phyloP scores from a whole-genome alignment of 2,797 vertebrate genomes.

The Otolemur crassicaudatus region DNA sequence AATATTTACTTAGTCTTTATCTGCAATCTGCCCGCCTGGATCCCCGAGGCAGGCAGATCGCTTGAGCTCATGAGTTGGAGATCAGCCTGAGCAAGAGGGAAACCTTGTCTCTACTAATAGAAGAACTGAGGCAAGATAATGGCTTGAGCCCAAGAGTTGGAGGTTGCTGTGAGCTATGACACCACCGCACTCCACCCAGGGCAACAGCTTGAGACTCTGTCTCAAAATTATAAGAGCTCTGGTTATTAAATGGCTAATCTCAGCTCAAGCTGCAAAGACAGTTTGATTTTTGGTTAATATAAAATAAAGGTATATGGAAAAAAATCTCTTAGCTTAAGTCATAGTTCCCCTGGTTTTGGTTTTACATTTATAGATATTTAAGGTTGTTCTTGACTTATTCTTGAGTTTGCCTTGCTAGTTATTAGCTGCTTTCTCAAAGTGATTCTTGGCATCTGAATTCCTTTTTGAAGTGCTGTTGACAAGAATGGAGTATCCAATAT shows the following conservation, averaged over 20 bases:
- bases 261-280: background rate
- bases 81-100: too few species aligned
- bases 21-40: too few species aligned
- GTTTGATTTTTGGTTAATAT: background rate
- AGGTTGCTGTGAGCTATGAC: too few species aligned
- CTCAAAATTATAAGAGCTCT: background rate
- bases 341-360: background rate
- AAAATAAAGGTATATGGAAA: background rate
- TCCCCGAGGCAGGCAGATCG: too few species aligned
- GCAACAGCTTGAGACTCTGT: too few species aligned
- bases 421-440: conserved; percentile 14
- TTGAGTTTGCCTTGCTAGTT: background rate
- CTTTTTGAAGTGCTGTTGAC: conserved; percentile 21
- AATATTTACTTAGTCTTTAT: background rate
- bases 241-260: background rate
- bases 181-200: too few species aligned
- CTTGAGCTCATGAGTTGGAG: too few species aligned
- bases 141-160: too few species aligned
- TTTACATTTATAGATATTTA: background rate
- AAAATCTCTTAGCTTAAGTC: background rate
- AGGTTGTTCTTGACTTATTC: background rate
- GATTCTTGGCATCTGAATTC: conserved; percentile 22
- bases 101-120: too few species aligned
- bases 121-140: too few species aligned
- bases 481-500: background rate